Evolutionary conservation across 2,888 invertebrate genomes (phyloP).

Genomic region (Morpho achilles): DNA sequence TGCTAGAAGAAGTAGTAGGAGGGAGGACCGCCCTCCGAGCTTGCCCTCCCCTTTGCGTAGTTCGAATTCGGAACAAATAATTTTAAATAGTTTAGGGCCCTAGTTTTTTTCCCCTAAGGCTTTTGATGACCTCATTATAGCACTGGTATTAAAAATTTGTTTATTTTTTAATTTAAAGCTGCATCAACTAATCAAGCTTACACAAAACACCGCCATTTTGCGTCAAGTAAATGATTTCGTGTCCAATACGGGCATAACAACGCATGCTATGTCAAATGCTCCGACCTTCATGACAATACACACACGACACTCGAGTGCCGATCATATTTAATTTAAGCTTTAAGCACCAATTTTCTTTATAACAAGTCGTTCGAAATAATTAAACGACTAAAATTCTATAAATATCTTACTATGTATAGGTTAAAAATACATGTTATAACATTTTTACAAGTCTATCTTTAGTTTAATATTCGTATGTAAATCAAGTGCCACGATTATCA

Average conservation of each 20-base stretch:
- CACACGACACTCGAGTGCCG: conserved; percentile 59
- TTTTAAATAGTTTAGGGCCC: too few species aligned
- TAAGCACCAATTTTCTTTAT: conserved; percentile 79
- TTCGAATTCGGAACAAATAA: too few species aligned
- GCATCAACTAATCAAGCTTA: too few species aligned
- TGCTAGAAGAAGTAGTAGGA: too few species aligned
- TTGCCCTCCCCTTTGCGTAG: too few species aligned
- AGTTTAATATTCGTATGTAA: conserved; percentile 46
- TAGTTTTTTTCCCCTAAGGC: too few species aligned
- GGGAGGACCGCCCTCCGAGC: too few species aligned
- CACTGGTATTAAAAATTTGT: too few species aligned
- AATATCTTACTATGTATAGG: conserved; percentile 79
- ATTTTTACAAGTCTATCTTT: conserved; percentile 78
- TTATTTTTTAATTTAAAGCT: too few species aligned
- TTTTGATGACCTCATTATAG: too few species aligned
- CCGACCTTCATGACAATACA: conserved; percentile 71
- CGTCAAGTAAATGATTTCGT: conserved; percentile 41
- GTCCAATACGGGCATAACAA: conserved; percentile 66
- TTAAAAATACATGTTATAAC: conserved; percentile 79
- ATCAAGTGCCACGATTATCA: conserved; percentile 32
- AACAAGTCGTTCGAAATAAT: conserved; percentile 80
- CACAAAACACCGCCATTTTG: too few species aligned
- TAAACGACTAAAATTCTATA: conserved; percentile 79
- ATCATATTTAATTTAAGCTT: conserved; percentile 73
- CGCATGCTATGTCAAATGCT: conserved; percentile 78